Evolutionary conservation across 2,797 vertebrate species (phyloP).

Genomic region (Sebastes diaconus): DNA sequence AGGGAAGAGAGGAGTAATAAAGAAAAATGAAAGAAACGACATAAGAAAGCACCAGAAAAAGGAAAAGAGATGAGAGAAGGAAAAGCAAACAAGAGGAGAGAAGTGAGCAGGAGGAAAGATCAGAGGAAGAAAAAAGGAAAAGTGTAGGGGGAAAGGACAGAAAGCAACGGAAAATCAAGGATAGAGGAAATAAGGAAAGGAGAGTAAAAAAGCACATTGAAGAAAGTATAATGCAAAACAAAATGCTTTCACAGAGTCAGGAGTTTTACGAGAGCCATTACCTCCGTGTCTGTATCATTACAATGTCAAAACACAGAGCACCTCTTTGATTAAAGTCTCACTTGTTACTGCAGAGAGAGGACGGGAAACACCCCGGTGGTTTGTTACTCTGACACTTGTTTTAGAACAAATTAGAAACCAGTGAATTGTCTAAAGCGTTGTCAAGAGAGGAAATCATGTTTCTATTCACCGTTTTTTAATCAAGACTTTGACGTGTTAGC

Average conservation of each 20-base stretch:
- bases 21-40: not conserved
- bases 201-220: not conserved
- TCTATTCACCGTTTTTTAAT: constrained; percentile 11
- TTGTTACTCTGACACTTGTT: constrained; percentile 30
- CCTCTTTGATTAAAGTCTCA: constrained; percentile 64
- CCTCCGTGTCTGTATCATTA: constrained; percentile 61
- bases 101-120: not conserved
- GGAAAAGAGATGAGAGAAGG: too few species aligned
- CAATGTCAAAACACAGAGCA: constrained; percentile 56
- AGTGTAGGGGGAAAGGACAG: too few species aligned
- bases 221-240: constrained; percentile 54
- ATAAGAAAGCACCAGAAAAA: not conserved
- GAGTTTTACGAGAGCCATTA: constrained; percentile 59
- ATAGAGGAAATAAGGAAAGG: not conserved
- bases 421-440: constrained; percentile 11
- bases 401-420: constrained; percentile 55
- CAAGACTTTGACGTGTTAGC: constrained; percentile 17
- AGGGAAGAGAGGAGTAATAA: not conserved
- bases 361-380: constrained; percentile 15
- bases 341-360: constrained; percentile 38
- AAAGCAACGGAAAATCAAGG: not conserved
- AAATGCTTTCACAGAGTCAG: constrained; percentile 50
- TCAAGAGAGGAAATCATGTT: constrained; percentile 24
- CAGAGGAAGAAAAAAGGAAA: not conserved
- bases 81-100: not conserved